Evolutionary conservation across 2,113 vertebrate species (phyloP).

Genomic region (Pollimyrus isidori): DNA sequence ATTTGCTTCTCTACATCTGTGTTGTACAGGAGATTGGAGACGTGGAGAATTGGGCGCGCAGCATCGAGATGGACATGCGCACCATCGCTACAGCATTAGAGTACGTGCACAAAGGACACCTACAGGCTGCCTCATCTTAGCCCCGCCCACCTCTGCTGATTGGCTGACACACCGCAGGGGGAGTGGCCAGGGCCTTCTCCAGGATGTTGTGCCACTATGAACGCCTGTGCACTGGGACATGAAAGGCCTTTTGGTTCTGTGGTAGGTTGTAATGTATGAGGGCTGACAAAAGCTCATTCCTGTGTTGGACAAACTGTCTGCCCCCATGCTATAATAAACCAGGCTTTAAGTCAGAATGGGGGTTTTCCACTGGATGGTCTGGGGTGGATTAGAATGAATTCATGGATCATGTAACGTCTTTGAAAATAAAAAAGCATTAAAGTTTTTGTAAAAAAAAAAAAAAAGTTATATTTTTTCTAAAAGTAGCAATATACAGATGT

Average conservation of each 20-base stretch:
- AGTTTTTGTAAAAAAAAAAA: neutral
- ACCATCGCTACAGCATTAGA: slow-evolving; percentile 87
- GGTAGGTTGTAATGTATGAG: neutral
- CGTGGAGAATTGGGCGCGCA: slow-evolving; percentile 93
- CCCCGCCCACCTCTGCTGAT: neutral
- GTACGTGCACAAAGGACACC: slow-evolving; percentile 85
- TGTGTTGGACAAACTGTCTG: neutral
- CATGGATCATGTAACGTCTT: neutral
- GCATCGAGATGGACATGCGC: slow-evolving; percentile 95
- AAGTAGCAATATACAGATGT: neutral
- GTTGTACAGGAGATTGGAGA: slow-evolving; percentile 83
- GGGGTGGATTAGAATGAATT: neutral
- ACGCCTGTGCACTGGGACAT: neutral
- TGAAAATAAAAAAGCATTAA: slow-evolving; percentile 6
- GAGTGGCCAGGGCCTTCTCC: neutral
- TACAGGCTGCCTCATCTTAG: slow-evolving; percentile 71
- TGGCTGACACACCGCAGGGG: neutral
- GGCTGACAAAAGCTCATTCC: neutral
- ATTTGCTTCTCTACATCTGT: neutral
- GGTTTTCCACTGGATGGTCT: neutral
- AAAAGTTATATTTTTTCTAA: neutral
- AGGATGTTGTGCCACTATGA: neutral
- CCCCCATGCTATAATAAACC: neutral
- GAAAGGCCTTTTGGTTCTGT: neutral
- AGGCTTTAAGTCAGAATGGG: neutral